These are phyloP conservation scores for Leptopilina boulardi DNA, from an alignment of 1,140 invertebrate genomes.

Conservation along the genomic window DNA sequence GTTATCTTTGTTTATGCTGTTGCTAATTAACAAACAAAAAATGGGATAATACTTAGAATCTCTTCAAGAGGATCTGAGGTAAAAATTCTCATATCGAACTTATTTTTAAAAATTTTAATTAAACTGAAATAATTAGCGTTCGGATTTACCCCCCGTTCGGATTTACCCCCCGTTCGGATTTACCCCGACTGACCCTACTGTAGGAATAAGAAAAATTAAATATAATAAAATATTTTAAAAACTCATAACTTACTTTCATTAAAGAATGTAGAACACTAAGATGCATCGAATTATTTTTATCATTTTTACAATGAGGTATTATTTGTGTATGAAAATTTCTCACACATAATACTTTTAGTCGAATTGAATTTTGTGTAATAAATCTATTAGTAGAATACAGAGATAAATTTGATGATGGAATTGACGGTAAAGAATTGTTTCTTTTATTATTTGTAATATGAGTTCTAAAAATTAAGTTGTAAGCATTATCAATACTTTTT, in stretches of 20 bases:
- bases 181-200: no score
- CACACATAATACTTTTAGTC: neutral
- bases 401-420: neutral
- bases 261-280: no score
- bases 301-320: neutral
- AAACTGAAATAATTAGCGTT: no score
- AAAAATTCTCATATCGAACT: no score
- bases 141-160: no score
- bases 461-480: neutral
- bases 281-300: neutral
- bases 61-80: no score
- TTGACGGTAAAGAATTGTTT: neutral
- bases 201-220: neutral
- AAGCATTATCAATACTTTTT: neutral
- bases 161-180: no score
- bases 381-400: neutral
- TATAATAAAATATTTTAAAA: neutral
- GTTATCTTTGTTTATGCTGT: no score
- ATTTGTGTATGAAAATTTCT: neutral
- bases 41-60: no score
- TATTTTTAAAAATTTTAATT: no score
- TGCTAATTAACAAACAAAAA: no score
- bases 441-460: neutral
- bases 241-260: neutral
- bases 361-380: neutral